Percentiles rank a stretch among this genome's conserved stretches.
Evolutionary conservation across 2,888 invertebrate genomes (phyloP).

Genomic region (Cryptophagus acutangulus): DNA sequence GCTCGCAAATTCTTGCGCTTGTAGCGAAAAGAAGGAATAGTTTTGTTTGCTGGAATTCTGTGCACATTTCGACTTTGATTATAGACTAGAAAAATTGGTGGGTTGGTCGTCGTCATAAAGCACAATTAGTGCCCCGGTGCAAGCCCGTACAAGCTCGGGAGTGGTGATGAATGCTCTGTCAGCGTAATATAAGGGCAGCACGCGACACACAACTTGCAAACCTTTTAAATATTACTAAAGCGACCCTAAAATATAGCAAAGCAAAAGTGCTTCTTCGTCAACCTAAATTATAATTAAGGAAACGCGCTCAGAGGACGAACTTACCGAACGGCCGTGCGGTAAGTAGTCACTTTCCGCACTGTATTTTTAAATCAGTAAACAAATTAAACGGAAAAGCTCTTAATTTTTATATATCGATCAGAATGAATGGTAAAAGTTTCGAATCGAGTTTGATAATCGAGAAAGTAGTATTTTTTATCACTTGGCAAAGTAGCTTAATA

Average conservation of each 20-base stretch:
- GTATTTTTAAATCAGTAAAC: too few species aligned
- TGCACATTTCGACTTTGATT: conserved; percentile 30
- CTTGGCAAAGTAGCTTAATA: background rate
- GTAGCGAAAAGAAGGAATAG: conserved; percentile 1
- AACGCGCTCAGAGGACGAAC: too few species aligned
- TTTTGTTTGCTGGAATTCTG: conserved; percentile 21
- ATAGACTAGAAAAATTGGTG: conserved; percentile 31
- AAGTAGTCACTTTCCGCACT: too few species aligned
- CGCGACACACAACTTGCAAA: conserved; percentile 34
- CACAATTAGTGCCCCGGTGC: conserved; percentile 39
- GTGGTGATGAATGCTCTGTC: conserved; percentile 41
- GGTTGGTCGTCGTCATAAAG: conserved; percentile 38
- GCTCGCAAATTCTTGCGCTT: too few species aligned
- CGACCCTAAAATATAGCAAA: conserved; percentile 22
- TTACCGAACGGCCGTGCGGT: too few species aligned
- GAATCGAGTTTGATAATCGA: too few species aligned
- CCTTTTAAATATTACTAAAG: conserved; percentile 32
- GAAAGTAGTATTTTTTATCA: too few species aligned
- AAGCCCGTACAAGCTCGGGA: conserved; percentile 36
- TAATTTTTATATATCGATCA: too few species aligned
- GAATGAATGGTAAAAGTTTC: too few species aligned
- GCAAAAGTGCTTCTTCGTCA: conserved; percentile 17
- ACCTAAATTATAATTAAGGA: conserved; percentile 17
- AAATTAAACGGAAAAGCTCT: too few species aligned
- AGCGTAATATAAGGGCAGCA: conserved; percentile 40